Conservation (phyloP, 2,113 vertebrate species). For the Ochotona curzoniae region DNA sequence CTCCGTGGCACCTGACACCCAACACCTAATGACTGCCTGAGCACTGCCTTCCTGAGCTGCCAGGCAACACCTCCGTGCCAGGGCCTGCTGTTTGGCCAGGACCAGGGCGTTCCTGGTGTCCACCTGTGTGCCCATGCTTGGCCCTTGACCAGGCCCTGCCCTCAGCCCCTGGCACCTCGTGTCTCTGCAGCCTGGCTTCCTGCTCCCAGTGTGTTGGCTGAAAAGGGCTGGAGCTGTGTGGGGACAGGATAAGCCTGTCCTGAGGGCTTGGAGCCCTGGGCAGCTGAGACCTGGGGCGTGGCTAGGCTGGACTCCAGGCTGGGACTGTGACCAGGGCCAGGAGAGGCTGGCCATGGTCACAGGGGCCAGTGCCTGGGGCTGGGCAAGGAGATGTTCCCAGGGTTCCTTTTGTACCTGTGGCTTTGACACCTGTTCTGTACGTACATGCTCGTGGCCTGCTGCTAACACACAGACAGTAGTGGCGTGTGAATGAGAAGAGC, state of each 20-base stretch:
- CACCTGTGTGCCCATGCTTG: neutral
- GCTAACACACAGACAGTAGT: neutral
- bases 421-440: neutral
- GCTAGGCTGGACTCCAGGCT: neutral
- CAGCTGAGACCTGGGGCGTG: neutral
- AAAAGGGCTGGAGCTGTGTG: neutral
- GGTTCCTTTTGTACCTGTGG: neutral
- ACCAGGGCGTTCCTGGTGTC: neutral
- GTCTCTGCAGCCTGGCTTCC: neutral
- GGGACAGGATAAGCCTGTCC: fast-evolving
- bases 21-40: no score
- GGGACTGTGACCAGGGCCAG: neutral
- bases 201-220: neutral
- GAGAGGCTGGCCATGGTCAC: neutral
- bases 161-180: neutral
- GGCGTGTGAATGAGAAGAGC: neutral
- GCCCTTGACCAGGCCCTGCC: neutral
- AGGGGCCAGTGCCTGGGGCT: no score
- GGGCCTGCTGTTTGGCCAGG: neutral
- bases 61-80: no score
- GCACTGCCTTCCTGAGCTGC: neutral
- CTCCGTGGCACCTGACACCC: neutral
- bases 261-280: neutral
- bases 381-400: neutral
- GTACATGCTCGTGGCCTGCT: no score